A percentile compares a stretch with the other conserved stretches of the same genome.
Conservation (phyloP, 2,113 vertebrate genomes). For the Picathartes gymnocephalus region DNA sequence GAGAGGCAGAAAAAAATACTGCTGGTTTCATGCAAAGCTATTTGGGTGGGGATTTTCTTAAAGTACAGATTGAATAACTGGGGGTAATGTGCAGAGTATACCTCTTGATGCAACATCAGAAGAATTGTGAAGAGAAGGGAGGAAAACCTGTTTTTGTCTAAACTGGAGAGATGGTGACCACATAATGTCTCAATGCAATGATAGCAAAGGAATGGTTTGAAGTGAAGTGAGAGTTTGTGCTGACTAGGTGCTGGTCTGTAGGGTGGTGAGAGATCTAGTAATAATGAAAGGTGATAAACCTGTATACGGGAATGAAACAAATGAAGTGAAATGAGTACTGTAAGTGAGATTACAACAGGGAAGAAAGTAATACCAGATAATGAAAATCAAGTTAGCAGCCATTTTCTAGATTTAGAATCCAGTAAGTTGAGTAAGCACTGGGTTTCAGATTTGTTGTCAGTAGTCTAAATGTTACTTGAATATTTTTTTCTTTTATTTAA, state of each 20-base stretch:
- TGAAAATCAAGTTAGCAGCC: background rate
- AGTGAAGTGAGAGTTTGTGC: background rate
- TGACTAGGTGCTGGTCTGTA: background rate
- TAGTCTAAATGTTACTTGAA: background rate
- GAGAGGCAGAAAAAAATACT: background rate
- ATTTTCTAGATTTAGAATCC: background rate
- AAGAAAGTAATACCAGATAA: background rate
- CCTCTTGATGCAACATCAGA: background rate
- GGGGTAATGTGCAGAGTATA: fast-evolving
- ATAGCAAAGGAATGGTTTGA: background rate
- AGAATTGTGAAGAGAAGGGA: background rate
- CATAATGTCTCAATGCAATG: background rate
- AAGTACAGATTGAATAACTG: background rate
- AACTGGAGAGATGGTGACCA: background rate
- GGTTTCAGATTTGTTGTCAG: background rate
- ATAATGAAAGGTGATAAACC: background rate
- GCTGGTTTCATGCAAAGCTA: background rate
- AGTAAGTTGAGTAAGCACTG: background rate
- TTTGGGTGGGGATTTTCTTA: background rate
- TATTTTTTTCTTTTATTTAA: background rate
- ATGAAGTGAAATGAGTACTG: background rate
- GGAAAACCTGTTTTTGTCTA: background rate
- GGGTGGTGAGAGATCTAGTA: background rate
- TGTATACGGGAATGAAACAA: background rate
- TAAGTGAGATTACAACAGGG: background rate